A percentile compares a stretch with the other conserved stretches of the same genome.
Conservation (phyloP, 2,888 invertebrate species). For the Andrena marginata region DNA sequence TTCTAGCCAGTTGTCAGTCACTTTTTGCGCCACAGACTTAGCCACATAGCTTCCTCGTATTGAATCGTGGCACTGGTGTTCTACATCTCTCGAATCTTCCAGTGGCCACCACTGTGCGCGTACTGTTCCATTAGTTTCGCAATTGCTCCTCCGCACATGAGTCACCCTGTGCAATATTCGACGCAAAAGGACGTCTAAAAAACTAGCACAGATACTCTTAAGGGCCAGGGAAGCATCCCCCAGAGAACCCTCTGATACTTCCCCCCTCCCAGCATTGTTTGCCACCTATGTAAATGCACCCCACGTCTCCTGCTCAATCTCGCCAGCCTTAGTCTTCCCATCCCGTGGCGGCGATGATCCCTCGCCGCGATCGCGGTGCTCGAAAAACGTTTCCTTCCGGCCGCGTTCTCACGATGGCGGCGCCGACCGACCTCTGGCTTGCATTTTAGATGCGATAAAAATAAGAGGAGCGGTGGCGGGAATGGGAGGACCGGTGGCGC, state of each 20-base stretch:
- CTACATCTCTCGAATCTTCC: too few species aligned
- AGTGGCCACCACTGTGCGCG: too few species aligned
- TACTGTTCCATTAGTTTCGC: too few species aligned
- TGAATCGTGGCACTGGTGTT: too few species aligned
- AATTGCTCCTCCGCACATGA: too few species aligned
- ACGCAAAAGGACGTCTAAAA: background rate
- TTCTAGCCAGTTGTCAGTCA: background rate
- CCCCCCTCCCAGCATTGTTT: constrained; percentile 11
- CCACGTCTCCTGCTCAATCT: constrained; percentile 48
- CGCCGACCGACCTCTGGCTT: constrained; percentile 28
- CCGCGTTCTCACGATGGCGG: constrained; percentile 23
- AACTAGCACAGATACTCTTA: background rate
- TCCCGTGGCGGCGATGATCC: constrained; percentile 29
- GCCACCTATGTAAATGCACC: constrained; percentile 56
- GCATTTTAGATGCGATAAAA: constrained; percentile 49
- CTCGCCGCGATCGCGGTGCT: constrained; percentile 32
- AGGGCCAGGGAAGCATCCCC: background rate
- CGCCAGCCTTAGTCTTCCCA: constrained; percentile 25
- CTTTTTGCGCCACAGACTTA: background rate
- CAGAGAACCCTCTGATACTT: constrained; percentile 8
- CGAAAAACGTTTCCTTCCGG: constrained; percentile 56
- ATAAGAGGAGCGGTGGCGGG: constrained; percentile 3
- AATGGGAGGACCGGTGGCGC: constrained; percentile 12
- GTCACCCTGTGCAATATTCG: background rate
- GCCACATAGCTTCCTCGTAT: background rate